Evolutionary conservation across 2,888 invertebrate genomes (phyloP).

Genomic region (Monoplex corrugatus): DNA sequence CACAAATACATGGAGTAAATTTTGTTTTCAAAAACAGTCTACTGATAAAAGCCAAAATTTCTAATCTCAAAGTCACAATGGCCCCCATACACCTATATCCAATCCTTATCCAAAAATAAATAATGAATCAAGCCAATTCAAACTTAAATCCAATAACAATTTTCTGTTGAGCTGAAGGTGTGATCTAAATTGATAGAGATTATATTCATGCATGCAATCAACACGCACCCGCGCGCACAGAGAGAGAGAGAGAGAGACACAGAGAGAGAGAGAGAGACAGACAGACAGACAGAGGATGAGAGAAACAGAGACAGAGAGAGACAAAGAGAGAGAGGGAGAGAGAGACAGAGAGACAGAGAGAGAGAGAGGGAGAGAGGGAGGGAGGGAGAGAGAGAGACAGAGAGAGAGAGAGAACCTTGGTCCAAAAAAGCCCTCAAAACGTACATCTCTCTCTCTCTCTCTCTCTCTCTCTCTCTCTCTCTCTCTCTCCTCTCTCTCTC

Average conservation of each 20-base stretch:
- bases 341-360: neutral
- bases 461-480: neutral
- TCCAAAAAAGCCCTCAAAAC: too few species aligned
- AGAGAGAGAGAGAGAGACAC: neutral
- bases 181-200: too few species aligned
- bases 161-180: too few species aligned
- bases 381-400: neutral
- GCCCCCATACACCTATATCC: too few species aligned
- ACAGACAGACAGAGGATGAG: neutral
- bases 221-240: neutral
- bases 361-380: neutral
- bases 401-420: neutral
- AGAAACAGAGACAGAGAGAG: neutral
- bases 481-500: neutral
- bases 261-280: neutral
- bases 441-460: neutral
- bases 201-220: neutral
- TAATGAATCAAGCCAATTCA: too few species aligned
- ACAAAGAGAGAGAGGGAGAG: conserved; percentile 5
- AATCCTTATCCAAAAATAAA: too few species aligned
- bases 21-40: too few species aligned
- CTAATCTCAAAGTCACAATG: too few species aligned
- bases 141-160: too few species aligned
- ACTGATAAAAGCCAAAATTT: too few species aligned
- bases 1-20: too few species aligned